A percentile compares a stretch with the other conserved stretches of the same genome.
phyloP scores from a whole-genome alignment of 1,140 invertebrate genomes.

The Orius insidiosus region DNA sequence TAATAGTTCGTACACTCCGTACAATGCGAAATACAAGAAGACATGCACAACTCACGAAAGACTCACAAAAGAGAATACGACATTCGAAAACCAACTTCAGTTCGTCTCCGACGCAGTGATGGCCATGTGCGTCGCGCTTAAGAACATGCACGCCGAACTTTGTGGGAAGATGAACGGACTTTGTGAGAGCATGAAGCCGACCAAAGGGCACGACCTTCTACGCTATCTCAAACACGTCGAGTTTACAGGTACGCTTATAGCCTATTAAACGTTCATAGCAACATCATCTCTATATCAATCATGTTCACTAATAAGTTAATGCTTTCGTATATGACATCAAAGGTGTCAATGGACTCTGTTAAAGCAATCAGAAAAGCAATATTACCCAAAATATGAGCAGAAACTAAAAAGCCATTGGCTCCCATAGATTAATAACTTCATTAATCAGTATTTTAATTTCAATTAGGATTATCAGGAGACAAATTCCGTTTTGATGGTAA shows the following conservation, averaged over 20 bases:
- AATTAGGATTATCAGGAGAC: slow-evolving; percentile 64
- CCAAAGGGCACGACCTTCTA: slow-evolving; percentile 66
- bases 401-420: too few relatives aligned
- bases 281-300: too few relatives aligned
- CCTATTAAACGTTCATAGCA: too few relatives aligned
- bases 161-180: slow-evolving; percentile 48
- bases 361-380: too few relatives aligned
- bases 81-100: slow-evolving; percentile 77
- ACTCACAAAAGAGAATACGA: slow-evolving; percentile 53
- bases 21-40: slow-evolving; percentile 66
- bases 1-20: slow-evolving; percentile 56
- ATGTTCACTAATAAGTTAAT: too few relatives aligned
- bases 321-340: too few relatives aligned
- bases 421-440: too few relatives aligned
- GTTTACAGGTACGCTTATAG: slow-evolving; percentile 59
- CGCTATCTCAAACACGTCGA: slow-evolving; percentile 65
- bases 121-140: slow-evolving; percentile 73
- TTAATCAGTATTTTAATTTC: too few relatives aligned
- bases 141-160: slow-evolving; percentile 64
- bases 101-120: slow-evolving; percentile 85
- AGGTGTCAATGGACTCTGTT: too few relatives aligned
- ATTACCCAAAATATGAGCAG: too few relatives aligned
- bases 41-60: slow-evolving; percentile 52
- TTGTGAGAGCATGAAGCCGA: slow-evolving; percentile 73
- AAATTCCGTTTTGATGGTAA: slow-evolving; percentile 75